Evolutionary conservation across 2,113 vertebrate genomes (phyloP), one percentile per base, ranked within the genome.

Genomic region (Diphyllodes magnificus): DNA sequence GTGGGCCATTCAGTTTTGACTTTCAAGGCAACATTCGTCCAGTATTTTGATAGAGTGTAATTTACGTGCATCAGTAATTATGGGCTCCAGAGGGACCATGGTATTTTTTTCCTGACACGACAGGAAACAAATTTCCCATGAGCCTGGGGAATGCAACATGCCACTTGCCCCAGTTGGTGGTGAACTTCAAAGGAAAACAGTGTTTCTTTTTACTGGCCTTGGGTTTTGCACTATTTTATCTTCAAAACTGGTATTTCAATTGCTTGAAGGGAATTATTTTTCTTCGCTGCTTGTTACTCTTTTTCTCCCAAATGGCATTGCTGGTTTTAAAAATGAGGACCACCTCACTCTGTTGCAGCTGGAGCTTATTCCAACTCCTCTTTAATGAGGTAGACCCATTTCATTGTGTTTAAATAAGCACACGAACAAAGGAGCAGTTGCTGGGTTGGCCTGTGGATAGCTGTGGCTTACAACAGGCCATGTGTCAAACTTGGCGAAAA

Each of bases 91-190:
- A 51, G 78, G 63, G 70, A 76, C 66, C 17, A 1, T 6, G 66
- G 53, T 18, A 20, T 50, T 73, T 93, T 92, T 57, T 79, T 65
- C 37, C 37, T 87, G 60, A 87, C 61, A 24, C 0, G 22, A 73
- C 56, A 89, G 80, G 84, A 91, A 93, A 64, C 77, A 82, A 69
- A 90, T 94, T 90, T 90, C 60, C 50, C 82, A 33, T 90, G 47
- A 90, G 81, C 49, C 53, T 91, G 65, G 65, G 60, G 69, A 86
- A 81, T 47, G 65, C 92, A 81, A 47, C 30, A 31, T 84, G 60
- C 69, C 70, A 75, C 86, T 95, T 87, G 89, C 77, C 80, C 54
- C 73, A 51, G 69, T n/a, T 91, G 93, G 81, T 95, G 93, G 83
- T 86, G 86, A 75, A 56, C 77, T 96, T 95, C 81, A 82, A 80